A percentile compares a stretch with the other conserved stretches of the same genome.
phyloP scores from a whole-genome alignment of 1,140 invertebrate species.

The Ceratina australensis region DNA sequence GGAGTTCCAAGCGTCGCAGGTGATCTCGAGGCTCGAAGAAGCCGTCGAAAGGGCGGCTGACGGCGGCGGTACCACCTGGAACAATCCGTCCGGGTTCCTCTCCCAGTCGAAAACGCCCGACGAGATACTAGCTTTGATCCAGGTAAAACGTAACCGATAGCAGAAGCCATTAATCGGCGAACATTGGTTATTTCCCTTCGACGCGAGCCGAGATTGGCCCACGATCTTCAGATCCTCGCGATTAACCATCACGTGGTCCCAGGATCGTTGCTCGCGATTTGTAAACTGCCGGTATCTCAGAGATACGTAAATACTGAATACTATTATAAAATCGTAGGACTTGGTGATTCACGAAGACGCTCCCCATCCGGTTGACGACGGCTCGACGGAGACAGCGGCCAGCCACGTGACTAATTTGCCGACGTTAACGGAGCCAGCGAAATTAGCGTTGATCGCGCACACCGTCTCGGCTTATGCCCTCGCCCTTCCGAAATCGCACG shows the following conservation, averaged over 20 bases:
- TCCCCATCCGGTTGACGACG: conserved; percentile 71
- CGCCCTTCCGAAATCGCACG: conserved; percentile 84
- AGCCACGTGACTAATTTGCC: conserved; percentile 76
- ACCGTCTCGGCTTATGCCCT: conserved; percentile 87
- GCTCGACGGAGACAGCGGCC: conserved; percentile 63
- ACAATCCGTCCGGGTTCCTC: conserved; percentile 75
- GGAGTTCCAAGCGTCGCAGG: conserved; percentile 84
- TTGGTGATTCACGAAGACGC: conserved; percentile 78
- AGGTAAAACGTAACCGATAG: conserved; percentile 69
- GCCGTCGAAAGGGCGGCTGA: conserved; percentile 80
- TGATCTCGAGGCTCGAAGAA: conserved; percentile 83
- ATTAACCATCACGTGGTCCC: conserved; percentile 45
- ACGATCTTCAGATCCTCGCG: neutral
- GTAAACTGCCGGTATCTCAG: neutral
- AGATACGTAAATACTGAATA: too few species aligned
- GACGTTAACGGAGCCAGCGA: conserved; percentile 82
- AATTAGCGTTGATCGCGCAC: conserved; percentile 86
- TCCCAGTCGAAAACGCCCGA: conserved; percentile 71
- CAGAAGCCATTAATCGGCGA: conserved; percentile 41
- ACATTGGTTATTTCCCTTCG: conserved; percentile 38
- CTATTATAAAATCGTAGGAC: conserved; percentile 69
- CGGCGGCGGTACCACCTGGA: conserved; percentile 76
- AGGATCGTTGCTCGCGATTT: neutral
- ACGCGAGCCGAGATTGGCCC: neutral
- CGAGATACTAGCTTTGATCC: conserved; percentile 76